These are phyloP conservation scores for Caenorhabditis parvicauda DNA, from an alignment of 2,888 invertebrate species.

Conservation along the genomic window DNA sequence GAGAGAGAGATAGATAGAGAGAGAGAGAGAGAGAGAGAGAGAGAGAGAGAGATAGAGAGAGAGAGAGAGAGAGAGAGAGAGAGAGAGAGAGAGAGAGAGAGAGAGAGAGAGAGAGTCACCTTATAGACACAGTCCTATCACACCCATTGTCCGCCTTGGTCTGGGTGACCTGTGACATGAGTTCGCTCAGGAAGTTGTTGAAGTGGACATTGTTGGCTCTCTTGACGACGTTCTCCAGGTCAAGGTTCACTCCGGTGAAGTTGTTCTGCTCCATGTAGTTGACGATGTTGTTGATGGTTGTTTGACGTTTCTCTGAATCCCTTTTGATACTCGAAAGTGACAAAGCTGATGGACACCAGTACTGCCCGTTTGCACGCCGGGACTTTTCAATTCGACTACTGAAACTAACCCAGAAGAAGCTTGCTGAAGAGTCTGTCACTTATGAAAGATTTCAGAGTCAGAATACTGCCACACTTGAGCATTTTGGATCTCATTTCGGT, in stretches of 20 bases:
- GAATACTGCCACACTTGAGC: conserved; percentile 20
- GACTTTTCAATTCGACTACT: too few relatives aligned
- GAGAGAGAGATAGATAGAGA: too few relatives aligned
- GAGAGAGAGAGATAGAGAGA: too few relatives aligned
- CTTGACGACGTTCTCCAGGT: conserved; percentile 18
- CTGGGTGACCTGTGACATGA: conserved; percentile 6
- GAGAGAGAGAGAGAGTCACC: too few relatives aligned
- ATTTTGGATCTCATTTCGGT: conserved; percentile 19
- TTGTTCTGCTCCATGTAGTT: conserved; percentile 11
- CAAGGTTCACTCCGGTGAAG: conserved; percentile 22
- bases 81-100: too few relatives aligned
- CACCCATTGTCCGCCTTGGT: conserved; percentile 17
- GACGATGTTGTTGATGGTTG: conserved; percentile 15
- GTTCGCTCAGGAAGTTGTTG: conserved; percentile 14
- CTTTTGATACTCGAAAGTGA: not conserved
- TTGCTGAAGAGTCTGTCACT: conserved; percentile 8
- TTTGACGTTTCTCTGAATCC: conserved; percentile 12
- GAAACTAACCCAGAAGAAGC: conserved; percentile 6
- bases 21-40: too few relatives aligned
- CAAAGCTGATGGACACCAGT: not conserved
- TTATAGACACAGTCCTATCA: conserved; percentile 9
- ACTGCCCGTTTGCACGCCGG: not conserved
- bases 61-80: too few relatives aligned
- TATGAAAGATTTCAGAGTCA: conserved; percentile 12
- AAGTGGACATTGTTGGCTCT: conserved; percentile 20